phyloP scores from a whole-genome alignment of 2,888 invertebrate genomes.

The Steinernema scapterisci region DNA sequence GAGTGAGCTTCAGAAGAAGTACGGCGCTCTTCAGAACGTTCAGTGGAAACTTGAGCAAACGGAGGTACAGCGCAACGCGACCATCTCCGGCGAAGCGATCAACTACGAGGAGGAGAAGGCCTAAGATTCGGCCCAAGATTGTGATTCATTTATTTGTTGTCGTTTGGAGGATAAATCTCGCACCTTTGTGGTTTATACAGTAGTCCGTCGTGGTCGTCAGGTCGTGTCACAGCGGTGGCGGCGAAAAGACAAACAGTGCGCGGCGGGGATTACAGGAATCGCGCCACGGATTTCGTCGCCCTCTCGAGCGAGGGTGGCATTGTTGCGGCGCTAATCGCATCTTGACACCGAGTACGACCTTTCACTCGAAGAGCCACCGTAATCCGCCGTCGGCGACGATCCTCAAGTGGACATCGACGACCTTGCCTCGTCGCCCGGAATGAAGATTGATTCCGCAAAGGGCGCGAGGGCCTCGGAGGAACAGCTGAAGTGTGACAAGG shows the following conservation, averaged over 20 bases:
- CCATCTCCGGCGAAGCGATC: conserved; percentile 77
- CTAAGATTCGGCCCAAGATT: conserved; percentile 8
- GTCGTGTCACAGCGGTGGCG: not conserved
- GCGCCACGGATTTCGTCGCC: not conserved
- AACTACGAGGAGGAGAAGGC: conserved; percentile 62
- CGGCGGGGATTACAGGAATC: conserved; percentile 16
- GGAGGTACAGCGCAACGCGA: conserved; percentile 49
- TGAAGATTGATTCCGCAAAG: conserved; percentile 23
- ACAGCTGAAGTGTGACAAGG: conserved; percentile 15
- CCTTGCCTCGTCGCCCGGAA: conserved; percentile 16
- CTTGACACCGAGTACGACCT: conserved; percentile 30
- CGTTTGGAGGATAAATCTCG: conserved; percentile 27
- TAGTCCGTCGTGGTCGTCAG: not conserved
- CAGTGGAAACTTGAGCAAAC: conserved; percentile 54
- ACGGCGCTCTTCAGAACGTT: conserved; percentile 75
- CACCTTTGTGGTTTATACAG: conserved; percentile 21
- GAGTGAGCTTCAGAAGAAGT: conserved; percentile 82
- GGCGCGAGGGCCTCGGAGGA: not conserved
- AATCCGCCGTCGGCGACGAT: conserved; percentile 17
- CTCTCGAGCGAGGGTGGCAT: conserved; percentile 12
- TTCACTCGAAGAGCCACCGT: conserved; percentile 23
- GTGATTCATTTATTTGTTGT: conserved; percentile 16
- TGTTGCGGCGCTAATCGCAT: conserved; percentile 21
- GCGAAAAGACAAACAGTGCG: conserved; percentile 29
- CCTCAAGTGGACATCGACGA: conserved; percentile 24